Evolutionary conservation across 2,797 vertebrate species (phyloP), one percentile per base, ranked within the genome.

Genomic region (Crocidura indochinensis): DNA sequence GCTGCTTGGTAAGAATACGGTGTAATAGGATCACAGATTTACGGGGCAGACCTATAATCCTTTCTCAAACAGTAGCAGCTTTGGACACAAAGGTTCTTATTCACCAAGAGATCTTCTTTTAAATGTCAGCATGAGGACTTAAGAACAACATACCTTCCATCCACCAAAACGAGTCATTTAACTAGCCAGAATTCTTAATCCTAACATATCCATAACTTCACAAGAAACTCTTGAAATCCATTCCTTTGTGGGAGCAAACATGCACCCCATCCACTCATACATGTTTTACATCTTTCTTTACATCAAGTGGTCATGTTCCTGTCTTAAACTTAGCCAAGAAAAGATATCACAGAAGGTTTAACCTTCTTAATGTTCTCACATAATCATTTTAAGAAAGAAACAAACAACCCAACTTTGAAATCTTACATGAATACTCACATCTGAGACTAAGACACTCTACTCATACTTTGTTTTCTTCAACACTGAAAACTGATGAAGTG

Each of bases 71-170:
- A 81, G 0, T 84, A 38, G 9, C 67, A 91, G 73, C 78, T 95
- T 38, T 93, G 94, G 91, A 93, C 82, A 92, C 91, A 95, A 91
- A 80, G 68, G 80, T 74, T 89, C 80, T 79, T 83, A 81, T 46
- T 79, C 74, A 91, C 20, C 12, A 94, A 56, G 76, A 67, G 71
- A 83, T 80, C 91, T 46, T 67, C 76, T 90, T 96, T 94, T 91
- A 84, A 95, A 96, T 97, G 94, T 91, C 95, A 82, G 14, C 95
- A 92, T 0, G 12, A 88, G 84, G 47, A 83, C 29, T 84, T 89
- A 68, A 91, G 95, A 94, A 93, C 11, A 82, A 77, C 17, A 49
- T 4, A 67, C 67, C 87, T 75, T 64, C 93, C 71, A 87, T 90
- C 68, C 47, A 93, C 91, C 69, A 69, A 60, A 90, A 87, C 81